Conservation (phyloP, 2,797 vertebrate genomes). For the Dendrocincla tyrannina region DNA sequence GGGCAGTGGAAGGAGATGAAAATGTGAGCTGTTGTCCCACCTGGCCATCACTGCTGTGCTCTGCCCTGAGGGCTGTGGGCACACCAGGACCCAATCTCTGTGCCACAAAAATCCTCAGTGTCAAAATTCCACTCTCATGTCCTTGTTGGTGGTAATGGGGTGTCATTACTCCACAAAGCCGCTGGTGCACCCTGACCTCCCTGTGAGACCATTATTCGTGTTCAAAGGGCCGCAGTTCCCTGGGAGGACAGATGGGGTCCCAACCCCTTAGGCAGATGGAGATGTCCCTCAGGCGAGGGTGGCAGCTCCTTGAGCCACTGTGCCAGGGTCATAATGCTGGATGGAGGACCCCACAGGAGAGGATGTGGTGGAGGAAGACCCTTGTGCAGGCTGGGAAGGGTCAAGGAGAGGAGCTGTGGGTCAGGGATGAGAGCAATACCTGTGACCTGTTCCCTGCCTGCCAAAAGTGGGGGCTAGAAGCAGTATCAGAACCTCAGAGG, state of each 20-base stretch:
- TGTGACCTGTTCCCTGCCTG: not conserved
- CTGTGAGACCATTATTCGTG: not conserved
- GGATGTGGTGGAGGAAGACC: accelerated
- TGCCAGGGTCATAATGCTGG: not conserved
- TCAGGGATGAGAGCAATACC: not conserved
- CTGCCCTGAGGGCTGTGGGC: not conserved
- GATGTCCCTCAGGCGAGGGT: not conserved
- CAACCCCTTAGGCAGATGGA: not conserved
- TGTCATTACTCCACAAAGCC: not conserved
- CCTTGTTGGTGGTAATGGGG: not conserved
- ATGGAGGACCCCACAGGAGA: accelerated
- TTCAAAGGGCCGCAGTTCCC: not conserved
- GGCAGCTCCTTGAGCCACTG: not conserved
- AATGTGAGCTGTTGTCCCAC: accelerated
- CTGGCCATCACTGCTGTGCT: accelerated
- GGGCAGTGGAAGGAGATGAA: not conserved
- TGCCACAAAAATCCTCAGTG: not conserved
- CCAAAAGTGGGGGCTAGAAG: not conserved
- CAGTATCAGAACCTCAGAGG: not conserved
- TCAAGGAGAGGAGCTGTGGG: not conserved
- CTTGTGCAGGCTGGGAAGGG: not conserved
- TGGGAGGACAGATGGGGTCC: not conserved
- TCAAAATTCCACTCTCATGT: not conserved
- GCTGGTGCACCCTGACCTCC: not conserved
- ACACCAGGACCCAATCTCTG: not conserved